These are phyloP conservation scores for Cerastis leucographa DNA, from an alignment of 2,888 invertebrate species.

Conservation along the genomic window DNA sequence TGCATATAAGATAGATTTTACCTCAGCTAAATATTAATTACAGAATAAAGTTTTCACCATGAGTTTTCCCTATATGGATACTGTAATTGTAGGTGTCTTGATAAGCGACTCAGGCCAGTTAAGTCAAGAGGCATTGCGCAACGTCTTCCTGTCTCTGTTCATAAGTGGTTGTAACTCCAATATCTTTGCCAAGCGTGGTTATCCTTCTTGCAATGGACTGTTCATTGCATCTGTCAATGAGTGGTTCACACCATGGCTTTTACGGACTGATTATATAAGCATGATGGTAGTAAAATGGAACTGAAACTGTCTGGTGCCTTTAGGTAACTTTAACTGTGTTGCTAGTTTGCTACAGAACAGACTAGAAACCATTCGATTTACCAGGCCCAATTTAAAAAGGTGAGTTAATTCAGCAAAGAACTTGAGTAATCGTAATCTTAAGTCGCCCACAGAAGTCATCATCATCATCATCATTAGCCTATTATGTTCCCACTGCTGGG, in stretches of 20 bases:
- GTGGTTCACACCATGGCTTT: not conserved
- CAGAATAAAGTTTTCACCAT: not conserved
- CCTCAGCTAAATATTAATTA: not conserved
- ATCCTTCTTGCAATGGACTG: not conserved
- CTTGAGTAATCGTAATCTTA: too few species aligned
- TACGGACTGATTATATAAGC: too few species aligned
- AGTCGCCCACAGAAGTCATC: too few species aligned
- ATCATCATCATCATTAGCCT: too few species aligned
- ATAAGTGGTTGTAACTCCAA: not conserved
- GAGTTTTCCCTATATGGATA: not conserved
- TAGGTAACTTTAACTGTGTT: not conserved
- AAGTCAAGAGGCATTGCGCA: too few species aligned
- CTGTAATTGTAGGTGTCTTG: not conserved
- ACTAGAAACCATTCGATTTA: not conserved
- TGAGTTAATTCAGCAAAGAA: not conserved
- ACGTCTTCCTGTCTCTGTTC: too few species aligned
- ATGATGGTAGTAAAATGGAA: not conserved
- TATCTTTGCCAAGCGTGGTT: not conserved
- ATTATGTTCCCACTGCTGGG: too few species aligned
- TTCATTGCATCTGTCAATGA: not conserved
- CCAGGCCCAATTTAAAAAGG: not conserved
- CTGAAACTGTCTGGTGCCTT: not conserved
- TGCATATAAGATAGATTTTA: not conserved
- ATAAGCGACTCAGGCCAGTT: not conserved
- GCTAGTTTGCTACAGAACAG: not conserved